phyloP scores from a whole-genome alignment of 1,140 invertebrate species.

The Subanguina moxae region DNA sequence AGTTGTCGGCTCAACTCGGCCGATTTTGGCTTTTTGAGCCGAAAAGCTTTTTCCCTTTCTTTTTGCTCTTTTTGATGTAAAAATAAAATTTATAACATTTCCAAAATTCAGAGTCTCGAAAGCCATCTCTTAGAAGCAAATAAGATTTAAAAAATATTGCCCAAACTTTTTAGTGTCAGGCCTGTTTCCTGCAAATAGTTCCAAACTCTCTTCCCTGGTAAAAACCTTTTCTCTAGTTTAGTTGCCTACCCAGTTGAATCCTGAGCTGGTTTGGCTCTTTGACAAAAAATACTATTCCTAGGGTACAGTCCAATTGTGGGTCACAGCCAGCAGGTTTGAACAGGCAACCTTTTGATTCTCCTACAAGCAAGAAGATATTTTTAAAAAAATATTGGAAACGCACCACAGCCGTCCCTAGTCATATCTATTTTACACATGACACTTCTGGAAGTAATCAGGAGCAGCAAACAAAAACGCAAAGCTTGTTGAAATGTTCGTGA shows the following conservation, averaged over 20 bases:
- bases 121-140: no score
- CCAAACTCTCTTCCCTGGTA: no score
- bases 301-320: conserved; percentile 48
- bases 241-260: not conserved
- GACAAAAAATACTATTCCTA: conserved; percentile 16
- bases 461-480: not conserved
- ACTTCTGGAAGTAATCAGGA: not conserved
- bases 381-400: not conserved
- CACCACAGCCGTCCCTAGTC: conserved; percentile 5
- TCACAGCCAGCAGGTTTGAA: conserved; percentile 50
- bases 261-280: not conserved
- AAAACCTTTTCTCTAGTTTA: no score
- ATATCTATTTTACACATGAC: not conserved
- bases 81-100: no score
- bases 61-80: no score
- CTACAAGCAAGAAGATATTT: not conserved
- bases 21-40: no score
- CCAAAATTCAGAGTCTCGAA: no score
- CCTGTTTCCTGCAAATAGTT: no score
- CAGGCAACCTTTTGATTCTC: conserved; percentile 47
- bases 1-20: no score
- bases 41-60: no score
- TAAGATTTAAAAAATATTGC: no score
- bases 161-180: no score
- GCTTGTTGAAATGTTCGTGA: not conserved